Evolutionary conservation across 2,113 vertebrate species (phyloP), one percentile per base, ranked within the genome.

Genomic region (Chroicocephalus ridibundus): DNA sequence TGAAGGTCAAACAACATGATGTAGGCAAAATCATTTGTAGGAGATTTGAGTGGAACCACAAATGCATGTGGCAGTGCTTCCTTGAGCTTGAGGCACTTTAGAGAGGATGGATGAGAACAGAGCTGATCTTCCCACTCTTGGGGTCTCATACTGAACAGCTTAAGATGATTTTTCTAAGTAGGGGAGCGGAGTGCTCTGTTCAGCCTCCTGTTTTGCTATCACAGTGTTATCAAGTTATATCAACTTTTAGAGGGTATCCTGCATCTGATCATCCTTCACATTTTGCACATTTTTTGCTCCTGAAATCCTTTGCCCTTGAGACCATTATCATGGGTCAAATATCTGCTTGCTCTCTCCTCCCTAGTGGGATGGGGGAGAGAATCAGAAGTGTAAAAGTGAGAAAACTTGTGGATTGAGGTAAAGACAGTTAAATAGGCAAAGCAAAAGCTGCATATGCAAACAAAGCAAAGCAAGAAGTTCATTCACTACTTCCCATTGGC

Each of bases 361-460:
- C 2, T 5, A 11, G 15, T 31, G 13, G 9, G 16, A n/a, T n/a
- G 8, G 9, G 8, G 15, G 15, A 71, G 13, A 71, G 40, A 71
- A 64, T 40, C 8, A 2, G 13, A 42, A 66, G 4, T 1, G 6
- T 27, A 7, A 58, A 88, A 65, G 31, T 15, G 36, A 44, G 52
- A 66, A 57, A 81, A 62, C 15, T 36, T 2, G 0, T 52, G 16
- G 26, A 4, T 13, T 78, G 62, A 44, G 14, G 42, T 68, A 51
- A 86, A 60, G 15, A 49, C 12, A 58, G 25, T 13, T 47, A 31
- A 40, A 58, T 7, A 42, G 25, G 12, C 12, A 58, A 75, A 68
- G 5, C 5, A n/a, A 77, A 68, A 68, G n/a, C 25, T 15, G 4
- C 10, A 2, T 5, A 3, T 1, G 1, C 36, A 68, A 60, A 10